Evolutionary conservation across 1,140 invertebrate species (phyloP).

Genomic region (Phymastichus coffea): DNA sequence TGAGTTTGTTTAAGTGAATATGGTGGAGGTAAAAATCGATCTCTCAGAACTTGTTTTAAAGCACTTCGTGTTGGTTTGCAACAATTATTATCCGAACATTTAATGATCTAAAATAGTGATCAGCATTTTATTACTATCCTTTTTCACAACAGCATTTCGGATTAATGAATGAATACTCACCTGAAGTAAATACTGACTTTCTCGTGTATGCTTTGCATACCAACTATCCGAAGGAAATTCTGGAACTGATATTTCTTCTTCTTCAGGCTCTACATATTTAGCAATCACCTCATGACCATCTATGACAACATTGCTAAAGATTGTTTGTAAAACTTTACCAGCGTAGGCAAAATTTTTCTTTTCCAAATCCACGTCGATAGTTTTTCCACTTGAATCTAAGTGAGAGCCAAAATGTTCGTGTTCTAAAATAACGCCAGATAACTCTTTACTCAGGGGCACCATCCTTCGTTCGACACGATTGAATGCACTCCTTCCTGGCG

Average conservation of each 20-base stretch:
- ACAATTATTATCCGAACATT: background rate
- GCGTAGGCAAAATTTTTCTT: constrained; percentile 34
- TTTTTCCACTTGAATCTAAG: constrained; percentile 43
- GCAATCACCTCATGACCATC: constrained; percentile 40
- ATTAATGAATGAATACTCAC: background rate
- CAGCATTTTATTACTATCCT: background rate
- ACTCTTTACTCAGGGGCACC: constrained; percentile 38
- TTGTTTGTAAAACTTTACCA: constrained; percentile 24
- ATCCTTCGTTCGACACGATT: constrained; percentile 33
- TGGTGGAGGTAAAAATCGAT: background rate
- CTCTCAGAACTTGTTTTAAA: background rate
- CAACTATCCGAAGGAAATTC: background rate
- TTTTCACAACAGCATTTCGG: background rate
- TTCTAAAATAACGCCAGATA: constrained; percentile 43
- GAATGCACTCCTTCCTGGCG: constrained; percentile 34
- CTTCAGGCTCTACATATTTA: constrained; percentile 27
- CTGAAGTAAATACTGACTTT: background rate
- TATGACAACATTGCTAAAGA: constrained; percentile 38
- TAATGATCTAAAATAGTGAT: background rate
- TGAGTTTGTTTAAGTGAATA: background rate
- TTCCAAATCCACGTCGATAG: constrained; percentile 44
- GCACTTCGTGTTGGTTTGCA: background rate
- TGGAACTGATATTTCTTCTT: too few relatives aligned
- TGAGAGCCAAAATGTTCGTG: constrained; percentile 44
- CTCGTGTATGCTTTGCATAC: background rate